Evolutionary conservation across 2,797 vertebrate species (phyloP).

Genomic region (Hippopotamyrus pictus): DNA sequence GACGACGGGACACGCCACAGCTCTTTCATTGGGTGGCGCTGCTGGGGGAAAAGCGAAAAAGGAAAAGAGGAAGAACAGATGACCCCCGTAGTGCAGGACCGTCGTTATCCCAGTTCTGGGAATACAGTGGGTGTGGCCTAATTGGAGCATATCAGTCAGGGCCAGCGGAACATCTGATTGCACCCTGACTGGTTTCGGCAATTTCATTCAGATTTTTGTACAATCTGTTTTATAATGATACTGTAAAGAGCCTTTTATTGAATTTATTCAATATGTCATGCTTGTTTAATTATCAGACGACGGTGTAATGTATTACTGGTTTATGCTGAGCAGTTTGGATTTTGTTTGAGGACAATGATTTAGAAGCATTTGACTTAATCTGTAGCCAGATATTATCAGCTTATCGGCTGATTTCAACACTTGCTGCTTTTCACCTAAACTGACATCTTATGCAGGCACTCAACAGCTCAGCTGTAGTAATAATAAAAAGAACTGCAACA

Average conservation of each 20-base stretch:
- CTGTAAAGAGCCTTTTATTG: background rate
- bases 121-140: background rate
- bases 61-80: conserved; percentile 84
- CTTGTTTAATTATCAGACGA: background rate
- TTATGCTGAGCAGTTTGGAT: background rate
- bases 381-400: background rate
- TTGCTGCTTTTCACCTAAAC: background rate
- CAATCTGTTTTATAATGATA: background rate
- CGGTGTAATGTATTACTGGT: background rate
- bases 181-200: background rate
- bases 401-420: background rate
- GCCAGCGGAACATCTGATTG: background rate
- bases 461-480: background rate
- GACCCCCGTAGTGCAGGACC: conserved; percentile 32
- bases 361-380: background rate
- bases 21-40: conserved; percentile 49
- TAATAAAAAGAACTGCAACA: background rate
- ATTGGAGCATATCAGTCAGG: background rate
- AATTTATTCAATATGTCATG: background rate
- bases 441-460: background rate
- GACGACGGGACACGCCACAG: conserved; percentile 76
- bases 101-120: background rate
- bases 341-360: background rate
- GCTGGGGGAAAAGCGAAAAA: conserved; percentile 66
- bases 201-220: background rate